A percentile compares a stretch with the other conserved stretches of the same genome.
phyloP scores from a whole-genome alignment of 2,113 vertebrate genomes.

The Barnardius zonarius region DNA sequence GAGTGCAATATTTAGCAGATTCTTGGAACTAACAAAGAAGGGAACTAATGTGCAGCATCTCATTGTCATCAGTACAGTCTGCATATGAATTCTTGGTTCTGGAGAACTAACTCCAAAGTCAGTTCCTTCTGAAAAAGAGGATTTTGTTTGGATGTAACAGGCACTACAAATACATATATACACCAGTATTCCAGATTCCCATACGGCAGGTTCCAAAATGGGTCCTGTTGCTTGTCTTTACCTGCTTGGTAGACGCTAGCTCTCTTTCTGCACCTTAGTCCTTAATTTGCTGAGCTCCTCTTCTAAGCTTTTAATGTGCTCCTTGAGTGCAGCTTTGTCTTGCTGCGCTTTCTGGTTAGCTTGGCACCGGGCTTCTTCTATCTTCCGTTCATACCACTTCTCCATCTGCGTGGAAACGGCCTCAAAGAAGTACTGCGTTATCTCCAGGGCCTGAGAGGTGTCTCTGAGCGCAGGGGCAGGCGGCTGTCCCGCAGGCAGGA shows the following conservation, averaged over 20 bases:
- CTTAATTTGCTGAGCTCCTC: slow-evolving; percentile 87
- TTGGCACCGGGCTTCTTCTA: slow-evolving; percentile 88
- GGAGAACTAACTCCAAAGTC: not conserved
- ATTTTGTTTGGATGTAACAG: not conserved
- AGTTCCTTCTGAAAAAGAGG: not conserved
- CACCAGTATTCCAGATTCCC: not conserved
- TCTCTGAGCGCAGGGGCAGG: slow-evolving; percentile 68
- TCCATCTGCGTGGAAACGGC: slow-evolving; percentile 95
- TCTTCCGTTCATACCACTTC: slow-evolving; percentile 95
- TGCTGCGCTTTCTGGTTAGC: slow-evolving; percentile 84
- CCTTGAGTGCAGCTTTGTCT: slow-evolving; percentile 81
- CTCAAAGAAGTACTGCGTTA: slow-evolving; percentile 96
- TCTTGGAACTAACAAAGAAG: not conserved
- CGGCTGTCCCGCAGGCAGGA: not conserved
- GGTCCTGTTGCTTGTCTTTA: not conserved
- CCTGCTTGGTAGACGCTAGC: slow-evolving; percentile 53
- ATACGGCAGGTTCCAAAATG: not conserved
- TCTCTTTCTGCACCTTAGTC: slow-evolving; percentile 80
- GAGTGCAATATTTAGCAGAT: slow-evolving; percentile 7
- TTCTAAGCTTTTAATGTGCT: slow-evolving; percentile 87
- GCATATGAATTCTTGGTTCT: not conserved
- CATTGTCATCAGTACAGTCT: not conserved
- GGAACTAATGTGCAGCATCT: slow-evolving; percentile 30
- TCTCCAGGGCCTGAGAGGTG: slow-evolving; percentile 87
- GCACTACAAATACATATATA: not conserved